Evolutionary conservation across 2,888 invertebrate species (phyloP).

Genomic region (Bembecia ichneumoniformis): DNA sequence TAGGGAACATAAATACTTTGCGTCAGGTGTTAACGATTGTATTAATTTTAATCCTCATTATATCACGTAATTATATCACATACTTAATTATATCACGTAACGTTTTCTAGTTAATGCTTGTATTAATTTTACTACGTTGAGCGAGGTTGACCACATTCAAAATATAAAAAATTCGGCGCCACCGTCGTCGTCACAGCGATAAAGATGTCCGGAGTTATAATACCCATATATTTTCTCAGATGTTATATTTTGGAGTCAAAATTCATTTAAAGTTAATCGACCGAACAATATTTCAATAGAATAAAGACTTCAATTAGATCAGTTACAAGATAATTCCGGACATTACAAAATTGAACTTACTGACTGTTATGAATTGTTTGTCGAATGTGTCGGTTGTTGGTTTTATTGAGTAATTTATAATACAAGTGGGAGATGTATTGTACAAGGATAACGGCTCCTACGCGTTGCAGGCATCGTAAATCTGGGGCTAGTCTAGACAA

Average conservation of each 20-base stretch:
- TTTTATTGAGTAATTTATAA: conserved; percentile 39
- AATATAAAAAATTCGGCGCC: too few relatives aligned
- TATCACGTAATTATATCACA: too few relatives aligned
- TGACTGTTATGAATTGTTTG: conserved; percentile 32
- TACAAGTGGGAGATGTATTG: conserved; percentile 29
- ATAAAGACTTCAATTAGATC: conserved; percentile 3
- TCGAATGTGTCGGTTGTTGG: conserved; percentile 31
- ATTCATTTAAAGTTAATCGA: not conserved
- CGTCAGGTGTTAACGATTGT: too few relatives aligned
- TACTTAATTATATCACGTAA: too few relatives aligned
- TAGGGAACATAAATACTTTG: too few relatives aligned
- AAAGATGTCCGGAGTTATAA: too few relatives aligned
- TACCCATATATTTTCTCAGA: too few relatives aligned
- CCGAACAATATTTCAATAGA: not conserved
- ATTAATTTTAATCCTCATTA: too few relatives aligned
- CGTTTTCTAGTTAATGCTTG: too few relatives aligned
- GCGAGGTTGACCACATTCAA: not conserved
- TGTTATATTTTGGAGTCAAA: not conserved
- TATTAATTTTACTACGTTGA: too few relatives aligned
- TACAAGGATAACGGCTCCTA: conserved; percentile 65
- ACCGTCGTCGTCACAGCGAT: too few relatives aligned
- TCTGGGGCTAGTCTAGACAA: conserved; percentile 34
- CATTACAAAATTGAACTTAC: not conserved
- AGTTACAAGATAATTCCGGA: conserved; percentile 12
- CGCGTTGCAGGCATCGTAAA: conserved; percentile 54